These are phyloP conservation scores for Jaculus jaculus DNA, from an alignment of 2,113 vertebrate genomes.

Conservation along the genomic window DNA sequence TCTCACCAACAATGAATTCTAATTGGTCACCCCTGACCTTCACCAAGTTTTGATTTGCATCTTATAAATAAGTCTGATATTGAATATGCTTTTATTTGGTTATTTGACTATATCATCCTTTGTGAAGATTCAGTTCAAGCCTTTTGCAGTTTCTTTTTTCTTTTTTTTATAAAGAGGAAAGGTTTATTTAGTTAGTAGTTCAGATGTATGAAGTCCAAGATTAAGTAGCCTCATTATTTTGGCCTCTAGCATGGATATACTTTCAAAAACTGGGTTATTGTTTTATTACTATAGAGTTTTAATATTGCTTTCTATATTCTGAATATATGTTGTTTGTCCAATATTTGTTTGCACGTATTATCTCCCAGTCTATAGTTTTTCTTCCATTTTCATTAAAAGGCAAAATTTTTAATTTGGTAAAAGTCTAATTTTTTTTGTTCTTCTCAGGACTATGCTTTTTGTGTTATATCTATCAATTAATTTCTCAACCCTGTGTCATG, in stretches of 20 bases:
- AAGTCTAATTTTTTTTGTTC: neutral
- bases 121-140: neutral
- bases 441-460: neutral
- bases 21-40: neutral
- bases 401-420: neutral
- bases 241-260: neutral
- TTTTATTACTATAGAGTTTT: neutral
- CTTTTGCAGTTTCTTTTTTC: neutral
- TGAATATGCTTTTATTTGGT: neutral
- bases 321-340: neutral
- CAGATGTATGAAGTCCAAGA: no score
- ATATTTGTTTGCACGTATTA: neutral
- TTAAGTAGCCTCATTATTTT: no score
- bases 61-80: neutral
- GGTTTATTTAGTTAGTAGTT: no score
- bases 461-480: neutral
- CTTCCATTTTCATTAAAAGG: neutral
- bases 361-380: neutral
- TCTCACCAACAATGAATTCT: neutral
- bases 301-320: neutral
- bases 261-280: neutral
- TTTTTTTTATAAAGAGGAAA: no score
- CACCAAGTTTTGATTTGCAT: slow-evolving; percentile 7
- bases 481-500: neutral
- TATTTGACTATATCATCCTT: neutral